Conservation (phyloP, 2,888 invertebrate genomes). For the Antheraea yamamai region DNA sequence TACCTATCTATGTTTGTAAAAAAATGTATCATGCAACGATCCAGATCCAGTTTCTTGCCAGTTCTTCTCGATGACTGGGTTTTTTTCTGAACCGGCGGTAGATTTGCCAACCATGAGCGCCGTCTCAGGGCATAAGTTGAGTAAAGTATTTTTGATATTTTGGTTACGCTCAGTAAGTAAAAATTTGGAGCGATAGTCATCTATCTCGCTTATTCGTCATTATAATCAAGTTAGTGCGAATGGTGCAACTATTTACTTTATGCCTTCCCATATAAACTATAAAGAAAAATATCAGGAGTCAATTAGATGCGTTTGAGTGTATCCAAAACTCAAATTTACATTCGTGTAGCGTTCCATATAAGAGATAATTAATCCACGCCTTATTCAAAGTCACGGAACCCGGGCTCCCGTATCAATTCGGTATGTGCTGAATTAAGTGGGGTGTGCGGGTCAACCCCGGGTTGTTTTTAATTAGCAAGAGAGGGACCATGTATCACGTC, state of each 20-base stretch:
- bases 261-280: not conserved
- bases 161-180: too few relatives aligned
- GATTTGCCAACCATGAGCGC: too few relatives aligned
- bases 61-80: too few relatives aligned
- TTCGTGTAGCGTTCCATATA: not conserved
- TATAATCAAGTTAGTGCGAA: too few relatives aligned
- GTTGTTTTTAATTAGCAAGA: slow-evolving; percentile 65
- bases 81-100: too few relatives aligned
- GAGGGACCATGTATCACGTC: slow-evolving; percentile 48
- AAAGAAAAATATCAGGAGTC: not conserved
- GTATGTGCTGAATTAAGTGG: slow-evolving; percentile 37
- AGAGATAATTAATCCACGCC: slow-evolving; percentile 10
- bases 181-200: too few relatives aligned
- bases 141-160: too few relatives aligned
- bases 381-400: slow-evolving; percentile 14
- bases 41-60: too few relatives aligned
- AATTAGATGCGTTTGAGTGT: not conserved
- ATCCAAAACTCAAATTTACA: not conserved
- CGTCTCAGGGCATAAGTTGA: too few relatives aligned
- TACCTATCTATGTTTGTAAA: too few relatives aligned
- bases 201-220: too few relatives aligned
- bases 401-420: slow-evolving; percentile 25
- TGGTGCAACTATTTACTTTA: not conserved
- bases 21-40: too few relatives aligned
- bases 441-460: slow-evolving; percentile 23